Evolutionary conservation across 2,797 vertebrate genomes (phyloP).

Genomic region (Phoebastria nigripes): DNA sequence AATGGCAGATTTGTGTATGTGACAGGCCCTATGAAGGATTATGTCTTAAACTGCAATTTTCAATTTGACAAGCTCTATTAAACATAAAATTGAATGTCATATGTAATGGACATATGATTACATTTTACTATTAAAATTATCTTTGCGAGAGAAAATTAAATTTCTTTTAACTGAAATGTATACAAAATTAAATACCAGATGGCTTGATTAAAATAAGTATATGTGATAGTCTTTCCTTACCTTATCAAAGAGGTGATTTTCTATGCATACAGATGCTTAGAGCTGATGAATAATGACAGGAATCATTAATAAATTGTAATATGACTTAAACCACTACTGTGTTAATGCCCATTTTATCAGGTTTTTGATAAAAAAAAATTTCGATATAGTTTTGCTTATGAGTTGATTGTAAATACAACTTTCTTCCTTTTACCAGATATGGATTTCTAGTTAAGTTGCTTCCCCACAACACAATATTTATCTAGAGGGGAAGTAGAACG

Average conservation of each 20-base stretch:
- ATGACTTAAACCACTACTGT: not conserved
- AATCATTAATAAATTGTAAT: not conserved
- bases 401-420: not conserved
- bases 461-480: not conserved
- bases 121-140: conserved; percentile 33
- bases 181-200: conserved; percentile 25
- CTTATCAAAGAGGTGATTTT: conserved; percentile 5
- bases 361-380: not conserved
- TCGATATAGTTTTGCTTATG: not conserved
- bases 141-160: conserved; percentile 27
- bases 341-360: not conserved
- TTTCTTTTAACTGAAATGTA: conserved; percentile 28
- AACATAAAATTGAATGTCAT: conserved; percentile 29
- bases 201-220: not conserved
- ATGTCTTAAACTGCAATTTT: conserved; percentile 47
- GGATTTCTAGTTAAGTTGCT: not conserved
- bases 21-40: conserved; percentile 33
- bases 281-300: not conserved
- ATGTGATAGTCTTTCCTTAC: not conserved
- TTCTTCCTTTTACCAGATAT: not conserved
- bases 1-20: conserved; percentile 22
- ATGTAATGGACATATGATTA: conserved; percentile 16
- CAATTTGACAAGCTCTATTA: conserved; percentile 55
- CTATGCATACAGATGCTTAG: not conserved
- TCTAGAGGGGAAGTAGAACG: not conserved